phyloP scores from a whole-genome alignment of 1,140 invertebrate genomes.

The Lutraria rhynchaena region DNA sequence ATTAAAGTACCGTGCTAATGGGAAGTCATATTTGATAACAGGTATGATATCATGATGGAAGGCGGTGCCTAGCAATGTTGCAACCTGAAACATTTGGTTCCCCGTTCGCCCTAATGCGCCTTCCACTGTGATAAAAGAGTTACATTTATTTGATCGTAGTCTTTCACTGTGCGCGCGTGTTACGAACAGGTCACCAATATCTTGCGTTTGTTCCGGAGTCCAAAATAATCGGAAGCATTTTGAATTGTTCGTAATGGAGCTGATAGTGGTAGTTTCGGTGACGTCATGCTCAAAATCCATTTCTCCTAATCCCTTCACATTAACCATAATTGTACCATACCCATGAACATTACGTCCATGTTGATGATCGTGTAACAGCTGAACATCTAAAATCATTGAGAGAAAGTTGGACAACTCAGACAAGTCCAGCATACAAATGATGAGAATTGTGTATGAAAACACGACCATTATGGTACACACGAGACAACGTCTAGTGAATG shows the following conservation, averaged over 20 bases:
- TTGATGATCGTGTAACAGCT: too few relatives aligned
- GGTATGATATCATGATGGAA: conserved; percentile 3
- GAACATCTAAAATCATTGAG: too few relatives aligned
- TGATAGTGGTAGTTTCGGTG: neutral
- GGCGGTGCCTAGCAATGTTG: conserved; percentile 45
- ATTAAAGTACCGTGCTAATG: neutral
- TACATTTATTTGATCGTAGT: neutral
- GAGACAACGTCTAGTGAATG: too few relatives aligned
- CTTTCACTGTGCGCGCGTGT: neutral
- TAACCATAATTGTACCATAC: conserved; percentile 10
- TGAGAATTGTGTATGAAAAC: too few relatives aligned
- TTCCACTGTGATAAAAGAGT: conserved; percentile 16
- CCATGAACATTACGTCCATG: neutral
- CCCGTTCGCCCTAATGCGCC: conserved; percentile 40
- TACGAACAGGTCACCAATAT: neutral
- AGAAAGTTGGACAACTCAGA: too few relatives aligned
- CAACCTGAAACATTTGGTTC: conserved; percentile 58
- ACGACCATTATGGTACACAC: too few relatives aligned
- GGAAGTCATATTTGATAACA: neutral
- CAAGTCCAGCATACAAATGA: too few relatives aligned
- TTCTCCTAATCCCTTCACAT: neutral
- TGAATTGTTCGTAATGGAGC: neutral
- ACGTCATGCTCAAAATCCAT: neutral
- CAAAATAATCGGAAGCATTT: neutral
- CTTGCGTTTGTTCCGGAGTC: neutral